Base-by-base conservation (phyloP, 2,797 vertebrate genomes). In the Eidolon dupreanum region DNA sequence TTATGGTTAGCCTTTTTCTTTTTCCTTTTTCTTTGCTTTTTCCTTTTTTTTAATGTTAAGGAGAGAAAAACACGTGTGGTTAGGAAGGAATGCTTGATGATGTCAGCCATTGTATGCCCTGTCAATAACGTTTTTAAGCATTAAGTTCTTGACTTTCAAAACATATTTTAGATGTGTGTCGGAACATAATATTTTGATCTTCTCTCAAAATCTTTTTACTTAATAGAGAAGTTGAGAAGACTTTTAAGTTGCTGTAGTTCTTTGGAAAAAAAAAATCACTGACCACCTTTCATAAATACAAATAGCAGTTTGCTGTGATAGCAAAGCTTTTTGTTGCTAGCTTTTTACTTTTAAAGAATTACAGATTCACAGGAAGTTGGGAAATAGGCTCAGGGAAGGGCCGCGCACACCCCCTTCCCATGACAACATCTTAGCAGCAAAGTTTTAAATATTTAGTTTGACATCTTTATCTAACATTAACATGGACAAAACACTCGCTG, bases 301-400 rank as follows among this genome's bases (percentile, higher is more conserved):
- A 89, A 41, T 43, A 28, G 43, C 33, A 33, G n/a, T 68, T 92
- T 90, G 24, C 61, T 82, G 36, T 24, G 2, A 43, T 41, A 46
- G 36, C 49, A 81, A n/a, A 84, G 31, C 12, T 66, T 96, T 75
- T 55, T 38, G 11, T 79, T 33, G 16, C n/a, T 83, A 26, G 43
- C n/a, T 38, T 78, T 77, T 90, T 71, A 46, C 41, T 93, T 91
- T 82, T 46, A 43, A 96, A 85, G 68, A 91, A 77, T 53, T 36
- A 28, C 9, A 46, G 19, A 85, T 61, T 57, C 63, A 70, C 41
- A 81, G 38, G 24, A 95, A 95, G 43, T 94, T 84, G 41, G 33
- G 87, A 71, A 81, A 55, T 17, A 51, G 51, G 66, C 33, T 17
- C 7, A 0, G 7, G 51, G 43, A 65, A 24, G 38, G 79, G 82